Base-by-base conservation (phyloP, 2,113 vertebrate genomes). In the Oryzias celebensis region DNA sequence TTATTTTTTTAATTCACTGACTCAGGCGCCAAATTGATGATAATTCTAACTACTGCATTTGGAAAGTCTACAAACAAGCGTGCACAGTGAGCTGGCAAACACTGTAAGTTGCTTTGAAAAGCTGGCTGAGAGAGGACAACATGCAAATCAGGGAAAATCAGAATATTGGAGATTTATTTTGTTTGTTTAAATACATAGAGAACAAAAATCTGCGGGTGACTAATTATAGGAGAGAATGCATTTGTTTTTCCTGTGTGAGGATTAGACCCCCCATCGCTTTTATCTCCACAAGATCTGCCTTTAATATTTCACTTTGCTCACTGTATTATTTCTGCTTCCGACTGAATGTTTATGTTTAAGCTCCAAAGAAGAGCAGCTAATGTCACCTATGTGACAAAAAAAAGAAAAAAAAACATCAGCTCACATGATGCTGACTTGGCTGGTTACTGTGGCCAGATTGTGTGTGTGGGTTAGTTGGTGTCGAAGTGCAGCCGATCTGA, bases 401-500 rank as follows among this genome's bases (percentile, higher is more conserved):
- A 48, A 67, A 28, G 16, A 52, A 4, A 4, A 26, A 36, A 49
- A 60, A 48, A 48, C 51, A 75, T 66, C 58, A 46, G 58, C 59
- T 68, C 56, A 68, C 78, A 51, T 65, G 58, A 67, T 41, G 71
- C 58, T 76, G 74, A 83, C 80, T 66, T 70, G 71, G 14, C 73
- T 57, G 65, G 61, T 54, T 41, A 53, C 52, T 47, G 44, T 61
- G 46, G 65, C 49, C 36, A 46, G 46, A 65, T 42, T 58, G 26
- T 23, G 26, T 75, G 56, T 24, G 31, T 70, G 52, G 23, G 60
- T 61, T 13, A 36, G 17, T 31, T 42, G 71, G 66, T 55, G 58
- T 58, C 44, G 59, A 17, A 52, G 58, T 47, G 76, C 42, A 60
- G 72, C 77, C 82, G 80, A 83, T 79, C 62, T 75, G 68, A 61